Conservation (phyloP, 2,113 vertebrate species). For the Equus przewalskii region DNA sequence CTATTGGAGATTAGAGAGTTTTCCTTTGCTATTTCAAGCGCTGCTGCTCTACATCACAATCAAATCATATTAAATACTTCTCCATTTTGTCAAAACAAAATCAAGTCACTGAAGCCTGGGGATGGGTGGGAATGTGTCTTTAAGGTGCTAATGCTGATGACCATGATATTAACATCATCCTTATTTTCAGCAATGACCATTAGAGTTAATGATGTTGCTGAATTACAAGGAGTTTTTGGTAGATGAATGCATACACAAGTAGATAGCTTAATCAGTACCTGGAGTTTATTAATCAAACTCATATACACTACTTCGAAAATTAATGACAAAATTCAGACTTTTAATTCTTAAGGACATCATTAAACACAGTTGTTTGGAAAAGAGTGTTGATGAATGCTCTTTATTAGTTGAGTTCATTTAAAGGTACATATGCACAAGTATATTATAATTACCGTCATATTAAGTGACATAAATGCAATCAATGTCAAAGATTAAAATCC, state of each 20-base stretch:
- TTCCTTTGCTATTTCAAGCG: slow-evolving; percentile 23
- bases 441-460: slow-evolving; percentile 80
- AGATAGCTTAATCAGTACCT: slow-evolving; percentile 80
- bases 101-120: slow-evolving; percentile 8
- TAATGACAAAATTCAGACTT: slow-evolving; percentile 84
- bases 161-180: background rate
- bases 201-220: slow-evolving; percentile 69
- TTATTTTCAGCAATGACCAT: slow-evolving; percentile 63
- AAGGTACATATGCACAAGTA: slow-evolving; percentile 76
- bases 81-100: slow-evolving; percentile 46
- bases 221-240: slow-evolving; percentile 68
- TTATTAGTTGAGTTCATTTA: slow-evolving; percentile 84
- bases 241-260: slow-evolving; percentile 66
- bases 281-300: slow-evolving; percentile 82
- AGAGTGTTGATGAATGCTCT: slow-evolving; percentile 79
- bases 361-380: slow-evolving; percentile 79
- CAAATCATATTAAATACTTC: slow-evolving; percentile 38
- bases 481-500: slow-evolving; percentile 67
- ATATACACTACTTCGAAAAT: slow-evolving; percentile 81
- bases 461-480: slow-evolving; percentile 69
- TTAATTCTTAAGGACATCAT: slow-evolving; percentile 82
- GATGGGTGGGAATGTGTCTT: background rate
- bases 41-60: slow-evolving; percentile 27
- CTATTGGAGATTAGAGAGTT: background rate
- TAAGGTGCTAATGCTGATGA: background rate